A percentile compares a stretch with the other conserved stretches of the same genome.
These are phyloP conservation scores for Oxystoma pomonae DNA, from an alignment of 2,888 invertebrate genomes.

Conservation along the genomic window DNA sequence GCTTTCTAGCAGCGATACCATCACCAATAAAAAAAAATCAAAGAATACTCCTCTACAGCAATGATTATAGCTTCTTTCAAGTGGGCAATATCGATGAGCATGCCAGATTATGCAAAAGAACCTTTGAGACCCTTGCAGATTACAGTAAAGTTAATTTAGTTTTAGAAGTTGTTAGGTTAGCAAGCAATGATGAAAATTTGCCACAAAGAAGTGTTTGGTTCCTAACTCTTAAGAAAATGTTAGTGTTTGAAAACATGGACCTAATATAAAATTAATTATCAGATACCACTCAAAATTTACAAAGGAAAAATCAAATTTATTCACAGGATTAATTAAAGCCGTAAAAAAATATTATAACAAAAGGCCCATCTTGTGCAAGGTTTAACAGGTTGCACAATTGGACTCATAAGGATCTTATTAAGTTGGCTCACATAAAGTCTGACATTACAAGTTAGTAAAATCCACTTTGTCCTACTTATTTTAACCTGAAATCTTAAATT, in stretches of 20 bases:
- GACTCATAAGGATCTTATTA: slow-evolving; percentile 68
- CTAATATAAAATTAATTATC: slow-evolving; percentile 31
- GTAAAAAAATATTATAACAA: slow-evolving; percentile 64
- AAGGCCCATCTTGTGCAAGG: slow-evolving; percentile 59
- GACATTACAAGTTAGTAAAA: no score
- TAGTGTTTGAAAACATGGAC: slow-evolving; percentile 14
- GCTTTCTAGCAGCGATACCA: no score
- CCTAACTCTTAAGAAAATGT: slow-evolving; percentile 13
- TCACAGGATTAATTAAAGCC: slow-evolving; percentile 51
- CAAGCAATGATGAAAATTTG: slow-evolving; percentile 14
- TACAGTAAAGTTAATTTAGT: background rate
- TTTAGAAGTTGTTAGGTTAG: no score
- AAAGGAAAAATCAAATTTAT: background rate
- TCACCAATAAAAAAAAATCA: no score
- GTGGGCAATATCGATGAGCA: slow-evolving; percentile 20
- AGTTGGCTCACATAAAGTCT: slow-evolving; percentile 57
- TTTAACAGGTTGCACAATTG: slow-evolving; percentile 63
- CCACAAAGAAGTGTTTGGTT: slow-evolving; percentile 18
- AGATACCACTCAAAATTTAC: slow-evolving; percentile 31
- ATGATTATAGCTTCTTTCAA: slow-evolving; percentile 6
- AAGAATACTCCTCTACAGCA: slow-evolving; percentile 17
- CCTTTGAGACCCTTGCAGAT: background rate
- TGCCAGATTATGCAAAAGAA: background rate
- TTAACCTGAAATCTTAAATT: no score
- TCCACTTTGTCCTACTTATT: no score